A percentile compares a stretch with the other conserved stretches of the same genome.
Evolutionary conservation across 2,113 vertebrate genomes (phyloP).

Genomic region (Triplophysa tibetana): DNA sequence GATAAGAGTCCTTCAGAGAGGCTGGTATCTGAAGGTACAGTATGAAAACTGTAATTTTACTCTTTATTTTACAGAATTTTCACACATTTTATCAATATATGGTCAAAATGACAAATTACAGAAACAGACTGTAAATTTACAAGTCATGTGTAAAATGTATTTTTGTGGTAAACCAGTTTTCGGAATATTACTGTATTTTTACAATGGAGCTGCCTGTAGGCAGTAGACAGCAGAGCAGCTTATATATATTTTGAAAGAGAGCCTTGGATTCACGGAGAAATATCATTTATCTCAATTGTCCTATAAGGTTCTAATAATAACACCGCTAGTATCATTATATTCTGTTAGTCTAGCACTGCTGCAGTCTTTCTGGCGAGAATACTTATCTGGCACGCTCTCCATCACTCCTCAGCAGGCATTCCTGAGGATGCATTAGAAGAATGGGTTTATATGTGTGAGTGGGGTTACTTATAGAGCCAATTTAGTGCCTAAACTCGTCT

Average conservation of each 20-base stretch:
- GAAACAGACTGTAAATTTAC: too few species aligned
- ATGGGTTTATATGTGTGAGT: background rate
- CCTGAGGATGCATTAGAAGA: background rate
- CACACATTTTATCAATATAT: too few species aligned
- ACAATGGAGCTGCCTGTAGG: background rate
- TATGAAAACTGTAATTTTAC: too few species aligned
- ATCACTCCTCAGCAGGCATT: slow-evolving; percentile 15
- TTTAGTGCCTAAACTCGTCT: too few species aligned
- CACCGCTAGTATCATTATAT: background rate
- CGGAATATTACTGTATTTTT: too few species aligned
- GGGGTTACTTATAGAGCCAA: background rate
- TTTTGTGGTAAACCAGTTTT: too few species aligned
- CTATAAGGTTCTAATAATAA: background rate
- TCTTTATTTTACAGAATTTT: too few species aligned
- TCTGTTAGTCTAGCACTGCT: background rate
- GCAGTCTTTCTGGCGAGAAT: background rate
- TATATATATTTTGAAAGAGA: background rate
- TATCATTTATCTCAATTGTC: slow-evolving; percentile 24
- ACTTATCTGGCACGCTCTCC: slow-evolving; percentile 24
- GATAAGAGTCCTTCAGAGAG: too few species aligned
- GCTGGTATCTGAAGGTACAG: too few species aligned
- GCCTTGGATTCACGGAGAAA: background rate
- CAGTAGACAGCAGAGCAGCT: too few species aligned
- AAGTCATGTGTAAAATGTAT: too few species aligned
- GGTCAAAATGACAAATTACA: too few species aligned